Evolutionary conservation across 2,888 invertebrate genomes (phyloP).

Genomic region (Morpho helenor): DNA sequence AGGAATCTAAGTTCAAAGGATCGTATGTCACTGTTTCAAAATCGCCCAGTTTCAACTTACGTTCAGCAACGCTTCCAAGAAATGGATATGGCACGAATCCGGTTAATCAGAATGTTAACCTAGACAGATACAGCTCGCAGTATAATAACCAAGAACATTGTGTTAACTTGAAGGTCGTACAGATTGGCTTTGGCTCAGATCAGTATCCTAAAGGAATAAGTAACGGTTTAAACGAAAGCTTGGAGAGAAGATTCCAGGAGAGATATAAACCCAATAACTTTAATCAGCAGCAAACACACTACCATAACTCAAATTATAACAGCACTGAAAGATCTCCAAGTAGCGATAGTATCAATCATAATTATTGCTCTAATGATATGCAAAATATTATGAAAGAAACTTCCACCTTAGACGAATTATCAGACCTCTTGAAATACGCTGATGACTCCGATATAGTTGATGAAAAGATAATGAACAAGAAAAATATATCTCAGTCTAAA

Average conservation of each 20-base stretch:
- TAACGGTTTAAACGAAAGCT: conserved; percentile 65
- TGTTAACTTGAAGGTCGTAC: conserved; percentile 79
- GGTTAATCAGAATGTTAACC: conserved; percentile 63
- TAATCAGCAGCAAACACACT: conserved; percentile 60
- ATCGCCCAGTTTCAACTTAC: conserved; percentile 69
- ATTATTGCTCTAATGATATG: conserved; percentile 66
- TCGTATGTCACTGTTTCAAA: conserved; percentile 60
- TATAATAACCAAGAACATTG: conserved; percentile 76
- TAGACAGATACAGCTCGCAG: conserved; percentile 73
- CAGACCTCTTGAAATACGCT: conserved; percentile 85
- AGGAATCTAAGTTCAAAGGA: conserved; percentile 66
- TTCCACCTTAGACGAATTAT: conserved; percentile 84
- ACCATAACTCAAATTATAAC: conserved; percentile 64
- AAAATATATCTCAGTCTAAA: conserved; percentile 64
- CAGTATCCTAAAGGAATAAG: conserved; percentile 78
- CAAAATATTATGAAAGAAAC: conserved; percentile 73
- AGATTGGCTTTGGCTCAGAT: conserved; percentile 80
- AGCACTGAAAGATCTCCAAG: conserved; percentile 66
- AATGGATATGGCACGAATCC: conserved; percentile 78
- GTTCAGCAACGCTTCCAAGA: conserved; percentile 86
- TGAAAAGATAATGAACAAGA: conserved; percentile 72
- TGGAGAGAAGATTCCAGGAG: conserved; percentile 72
- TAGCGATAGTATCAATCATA: conserved; percentile 68
- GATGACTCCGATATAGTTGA: conserved; percentile 84
- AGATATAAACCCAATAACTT: conserved; percentile 70